phyloP scores from a whole-genome alignment of 2,888 invertebrate genomes.

The Pollenia griseotomentosa region DNA sequence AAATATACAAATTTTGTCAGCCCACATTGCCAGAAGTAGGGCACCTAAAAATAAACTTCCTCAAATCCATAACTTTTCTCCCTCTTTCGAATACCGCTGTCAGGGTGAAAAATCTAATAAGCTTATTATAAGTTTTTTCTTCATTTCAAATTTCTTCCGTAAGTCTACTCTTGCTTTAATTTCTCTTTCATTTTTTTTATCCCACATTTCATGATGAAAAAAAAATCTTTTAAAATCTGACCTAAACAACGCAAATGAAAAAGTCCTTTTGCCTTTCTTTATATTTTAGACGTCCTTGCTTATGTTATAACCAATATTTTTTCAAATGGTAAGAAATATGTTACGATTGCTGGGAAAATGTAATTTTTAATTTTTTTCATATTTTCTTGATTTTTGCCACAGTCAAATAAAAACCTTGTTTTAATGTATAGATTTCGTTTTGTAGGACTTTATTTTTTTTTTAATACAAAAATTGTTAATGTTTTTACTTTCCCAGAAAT shows the following conservation, averaged over 20 bases:
- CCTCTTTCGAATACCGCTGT: slow-evolving; percentile 1
- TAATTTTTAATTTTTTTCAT: slow-evolving; percentile 64
- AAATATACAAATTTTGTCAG: too few relatives aligned
- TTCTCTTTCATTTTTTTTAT: not conserved
- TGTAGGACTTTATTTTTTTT: slow-evolving; percentile 13
- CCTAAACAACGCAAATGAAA: slow-evolving; percentile 45
- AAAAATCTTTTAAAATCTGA: slow-evolving; percentile 57
- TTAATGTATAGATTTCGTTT: slow-evolving; percentile 6
- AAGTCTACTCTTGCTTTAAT: slow-evolving; percentile 22
- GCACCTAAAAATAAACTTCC: not conserved
- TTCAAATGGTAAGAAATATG: slow-evolving; percentile 61
- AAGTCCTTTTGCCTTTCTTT: slow-evolving; percentile 17
- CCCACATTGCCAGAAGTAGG: not conserved
- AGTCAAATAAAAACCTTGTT: slow-evolving; percentile 34
- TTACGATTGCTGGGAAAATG: slow-evolving; percentile 68
- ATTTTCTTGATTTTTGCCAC: slow-evolving; percentile 27
- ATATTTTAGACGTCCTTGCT: slow-evolving; percentile 5
- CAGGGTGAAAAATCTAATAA: slow-evolving; percentile 51
- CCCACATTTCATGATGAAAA: not conserved
- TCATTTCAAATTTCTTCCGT: too few relatives aligned
- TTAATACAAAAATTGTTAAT: not conserved
- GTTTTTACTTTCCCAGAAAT: slow-evolving; percentile 14
- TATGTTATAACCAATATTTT: slow-evolving; percentile 11
- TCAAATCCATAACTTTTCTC: not conserved
- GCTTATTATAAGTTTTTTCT: slow-evolving; percentile 28